phyloP scores from a whole-genome alignment of 2,113 vertebrate species.

The Pomatorhinus ruficollis region DNA sequence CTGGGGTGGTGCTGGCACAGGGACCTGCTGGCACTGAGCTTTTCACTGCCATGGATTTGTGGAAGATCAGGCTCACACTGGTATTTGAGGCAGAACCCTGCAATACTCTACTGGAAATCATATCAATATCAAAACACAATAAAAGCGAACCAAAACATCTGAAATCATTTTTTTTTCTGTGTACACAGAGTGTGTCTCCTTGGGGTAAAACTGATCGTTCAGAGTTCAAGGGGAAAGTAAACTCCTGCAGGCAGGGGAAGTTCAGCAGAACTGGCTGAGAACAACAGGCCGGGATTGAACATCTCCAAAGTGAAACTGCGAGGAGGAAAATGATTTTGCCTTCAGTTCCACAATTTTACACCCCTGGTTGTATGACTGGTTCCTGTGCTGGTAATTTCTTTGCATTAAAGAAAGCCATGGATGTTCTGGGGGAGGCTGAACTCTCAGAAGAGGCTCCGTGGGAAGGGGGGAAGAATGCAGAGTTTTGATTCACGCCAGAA shows the following conservation, averaged over 20 bases:
- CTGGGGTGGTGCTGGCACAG: background rate
- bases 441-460: background rate
- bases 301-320: background rate
- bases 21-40: background rate
- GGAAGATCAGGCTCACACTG: background rate
- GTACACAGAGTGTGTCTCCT: background rate
- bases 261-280: background rate
- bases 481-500: slow-evolving; percentile 24
- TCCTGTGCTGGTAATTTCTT: background rate
- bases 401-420: background rate
- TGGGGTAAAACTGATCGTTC: background rate
- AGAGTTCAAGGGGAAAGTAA: background rate
- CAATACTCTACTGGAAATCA: background rate
- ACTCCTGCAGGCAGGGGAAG: background rate
- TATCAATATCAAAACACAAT: background rate
- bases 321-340: background rate
- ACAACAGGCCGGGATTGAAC: background rate
- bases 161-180: background rate
- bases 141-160: background rate
- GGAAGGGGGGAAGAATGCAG: background rate
- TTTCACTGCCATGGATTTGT: background rate
- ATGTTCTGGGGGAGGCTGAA: background rate
- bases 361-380: background rate
- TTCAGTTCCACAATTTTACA: background rate
- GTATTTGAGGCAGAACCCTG: background rate